Percentiles rank a stretch among this genome's conserved stretches.
These are phyloP conservation scores for Myripristis jacobus DNA, from an alignment of 2,797 vertebrate species.

Conservation along the genomic window DNA sequence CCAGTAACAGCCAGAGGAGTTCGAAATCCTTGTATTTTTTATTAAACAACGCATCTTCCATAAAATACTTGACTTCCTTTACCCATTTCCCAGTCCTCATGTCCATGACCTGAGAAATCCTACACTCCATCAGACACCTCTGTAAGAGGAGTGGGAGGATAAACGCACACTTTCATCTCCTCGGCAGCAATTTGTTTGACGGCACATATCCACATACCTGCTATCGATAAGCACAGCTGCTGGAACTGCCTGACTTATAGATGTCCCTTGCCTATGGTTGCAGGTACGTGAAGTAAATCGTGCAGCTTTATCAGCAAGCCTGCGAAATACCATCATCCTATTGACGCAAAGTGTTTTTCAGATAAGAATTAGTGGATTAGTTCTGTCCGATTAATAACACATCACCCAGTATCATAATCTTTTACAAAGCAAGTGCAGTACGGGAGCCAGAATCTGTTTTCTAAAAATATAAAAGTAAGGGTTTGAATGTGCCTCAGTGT, in stretches of 20 bases:
- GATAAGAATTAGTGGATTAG: conserved; percentile 1
- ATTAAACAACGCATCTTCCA: too few species aligned
- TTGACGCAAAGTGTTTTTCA: not conserved
- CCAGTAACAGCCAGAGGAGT: not conserved
- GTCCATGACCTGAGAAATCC: not conserved
- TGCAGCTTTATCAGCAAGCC: conserved; percentile 28
- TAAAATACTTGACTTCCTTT: not conserved
- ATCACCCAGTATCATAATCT: not conserved
- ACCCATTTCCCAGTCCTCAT: not conserved
- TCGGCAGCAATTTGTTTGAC: conserved; percentile 20
- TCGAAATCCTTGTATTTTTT: not conserved
- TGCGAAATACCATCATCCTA: conserved; percentile 20
- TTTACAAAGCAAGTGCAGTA: not conserved
- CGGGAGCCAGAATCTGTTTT: not conserved
- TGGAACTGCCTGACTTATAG: conserved; percentile 16
- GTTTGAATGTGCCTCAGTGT: not conserved
- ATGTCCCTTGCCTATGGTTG: conserved; percentile 23
- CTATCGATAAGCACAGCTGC: conserved; percentile 2
- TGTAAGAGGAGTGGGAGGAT: conserved; percentile 25
- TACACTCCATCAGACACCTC: not conserved
- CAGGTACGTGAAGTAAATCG: conserved; percentile 1
- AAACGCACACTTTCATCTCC: conserved; percentile 25
- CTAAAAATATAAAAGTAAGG: not conserved
- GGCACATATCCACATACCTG: conserved; percentile 29
- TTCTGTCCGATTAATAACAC: not conserved